Base-by-base conservation (phyloP, 2,797 vertebrate species). In the Rhynchonycteris naso region DNA sequence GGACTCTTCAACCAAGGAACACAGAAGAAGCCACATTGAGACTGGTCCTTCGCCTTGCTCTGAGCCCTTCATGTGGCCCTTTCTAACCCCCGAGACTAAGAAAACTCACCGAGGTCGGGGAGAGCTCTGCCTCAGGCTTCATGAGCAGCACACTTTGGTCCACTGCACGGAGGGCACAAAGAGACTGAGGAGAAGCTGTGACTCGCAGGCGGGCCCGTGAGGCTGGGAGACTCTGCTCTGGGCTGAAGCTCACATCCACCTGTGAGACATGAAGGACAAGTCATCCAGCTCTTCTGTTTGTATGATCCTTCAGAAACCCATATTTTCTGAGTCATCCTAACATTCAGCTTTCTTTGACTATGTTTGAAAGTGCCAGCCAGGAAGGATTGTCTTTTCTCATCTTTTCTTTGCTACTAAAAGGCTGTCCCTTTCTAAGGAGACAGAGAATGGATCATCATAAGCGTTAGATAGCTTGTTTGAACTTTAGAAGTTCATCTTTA, bases 141-240 rank as follows among this genome's bases (percentile, higher is more conserved):
- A 99, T 90, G 65, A 99, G 98, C 28, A 99, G 98, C 86, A 99
- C 91, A 0, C 99, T 99, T 93, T 99, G 98, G 97, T 99, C 99
- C n/a, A 99, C 98, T 3, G 98, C 99, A 13, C 98, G 97, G 43
- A 99, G 92, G 0, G 99, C 99, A 71, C 99, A 99, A 84, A 99
- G 76, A 3, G 99, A 99, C 21, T 97, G 98, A 0, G 99, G 98
- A 0, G 98, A 95, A 22, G 99, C 98, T 7, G 66, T 96, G 30
- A 99, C 96, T 1, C n/a, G 97, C 58, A 99, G 96, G 0, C 56
- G 96, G 9, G 97, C 97, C 2, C 94, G 76, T 4, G 98, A 98
- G 5, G 98, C 98, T 0, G 99, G 99, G 78, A 99, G 98, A 79
- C 98, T 95, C 80, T 98, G 97, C 4, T 89, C 12, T 0, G 98